Base-by-base conservation (phyloP, 2,888 invertebrate species). In the Malacosoma neustria region DNA sequence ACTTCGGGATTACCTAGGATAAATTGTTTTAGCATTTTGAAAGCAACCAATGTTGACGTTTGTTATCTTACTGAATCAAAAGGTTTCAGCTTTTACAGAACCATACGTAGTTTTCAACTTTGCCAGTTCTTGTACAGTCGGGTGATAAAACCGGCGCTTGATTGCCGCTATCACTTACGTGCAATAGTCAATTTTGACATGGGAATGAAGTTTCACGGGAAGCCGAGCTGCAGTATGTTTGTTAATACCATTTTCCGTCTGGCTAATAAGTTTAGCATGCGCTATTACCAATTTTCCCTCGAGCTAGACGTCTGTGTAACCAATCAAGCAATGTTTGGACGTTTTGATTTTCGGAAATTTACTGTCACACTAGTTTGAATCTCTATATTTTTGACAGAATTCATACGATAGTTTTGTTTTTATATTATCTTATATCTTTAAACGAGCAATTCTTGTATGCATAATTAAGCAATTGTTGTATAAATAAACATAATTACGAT, bases 181-280 rank as follows among this genome's bases (percentile, higher is more conserved):
- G 58, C 60, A 60, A 65, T 69, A 76, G 75, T 77, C 72, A 77
- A 79, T 71, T 74, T 69, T 80, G 76, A 79, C 67, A 64, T 64
- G 58, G 63, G 70, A 80, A 80, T 73, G 64, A 66, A 76, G 72
- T 74, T 77, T 71, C 69, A 74, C 73, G 61, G 65, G 51, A 65
- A 60, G 57, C 60, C 57, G 60, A 54, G 53, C 61, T 45, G 60
- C 66, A 57, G 70, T 70, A 70, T 75, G 72, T 69, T 65, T 69
- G 72, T 65, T 85, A 81, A 85, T 79, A 69, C 73, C 74, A 81
- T 85, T 85, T 85, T 81, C 81, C 82, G 79, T 79, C 80, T 73
- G 71, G 69, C 72, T 85, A 84, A 85, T 85, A 80, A 82, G 84
- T 80, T 85, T 85, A 84, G 79, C 81, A 77, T 77, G 70, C 73